Evolutionary conservation across 2,113 vertebrate genomes (phyloP), one percentile per base, ranked within the genome.

Genomic region (Apodemus speciosus): DNA sequence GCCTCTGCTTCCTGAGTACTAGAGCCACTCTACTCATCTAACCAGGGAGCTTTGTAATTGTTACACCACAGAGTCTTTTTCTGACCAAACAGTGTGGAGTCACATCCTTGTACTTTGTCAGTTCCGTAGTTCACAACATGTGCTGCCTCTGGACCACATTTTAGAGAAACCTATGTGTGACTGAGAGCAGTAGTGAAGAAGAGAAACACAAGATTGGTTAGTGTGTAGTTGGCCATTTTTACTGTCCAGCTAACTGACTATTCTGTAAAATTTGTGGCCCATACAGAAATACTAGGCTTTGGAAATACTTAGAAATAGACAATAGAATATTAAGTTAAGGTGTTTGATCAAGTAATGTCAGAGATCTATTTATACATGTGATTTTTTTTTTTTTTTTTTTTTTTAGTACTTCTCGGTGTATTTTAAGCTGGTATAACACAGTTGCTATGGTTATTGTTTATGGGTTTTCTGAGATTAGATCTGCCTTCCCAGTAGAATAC

Each of bases 381-480:
- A 62, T 56, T 75, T 93, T 30, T 95, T 93, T 94, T 92, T 53
- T 30, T 95, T 93, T 94, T 92, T 53, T n/a, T n/a, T 30, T 95
- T 93, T 94, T 92, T 53, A 0, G 58, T 91, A 46, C 43, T 53
- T 91, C 5, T 76, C 91, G 46, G 18, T 93, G 18, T 85, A 56
- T 94, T 93, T 89, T 91, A 90, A 88, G 84, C 49, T 93, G 21
- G 8, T 35, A 49, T 79, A n/a, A 23, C 51, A 62, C 35, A 76
- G 43, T 84, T 94, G 40, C 80, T 16, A 40, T 83, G 56, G 38
- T 81, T 71, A 51, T 95, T 86, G 2, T 77, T 87, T 88, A 32
- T 64, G 2, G 91, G 38, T 94, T 91, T 88, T 96, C 95, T 98
- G 53, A 96, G 66, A 93, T 97, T 92, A 86, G 49, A 43, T 80